A percentile compares a stretch with the other conserved stretches of the same genome.
Conservation (phyloP, 2,888 invertebrate species). For the Parnassius orleans region DNA sequence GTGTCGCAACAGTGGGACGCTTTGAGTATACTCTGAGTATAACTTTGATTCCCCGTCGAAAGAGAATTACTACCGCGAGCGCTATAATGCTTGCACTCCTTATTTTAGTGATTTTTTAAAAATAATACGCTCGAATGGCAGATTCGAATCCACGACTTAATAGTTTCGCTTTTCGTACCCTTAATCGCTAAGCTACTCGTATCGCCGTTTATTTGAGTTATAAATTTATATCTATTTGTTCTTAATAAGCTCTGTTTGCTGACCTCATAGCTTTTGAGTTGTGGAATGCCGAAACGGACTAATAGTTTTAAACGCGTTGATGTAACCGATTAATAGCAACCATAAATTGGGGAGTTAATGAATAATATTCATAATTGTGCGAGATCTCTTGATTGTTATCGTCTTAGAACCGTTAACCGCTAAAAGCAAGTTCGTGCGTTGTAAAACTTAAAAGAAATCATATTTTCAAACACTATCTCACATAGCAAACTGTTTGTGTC, state of each 20-base stretch:
- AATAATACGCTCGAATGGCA: too few species aligned
- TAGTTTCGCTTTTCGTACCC: too few species aligned
- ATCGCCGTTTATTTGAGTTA: too few species aligned
- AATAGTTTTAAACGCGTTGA: background rate
- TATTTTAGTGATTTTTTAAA: too few species aligned
- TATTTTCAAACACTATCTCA: conserved; percentile 31
- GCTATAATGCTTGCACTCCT: too few species aligned
- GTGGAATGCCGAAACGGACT: background rate
- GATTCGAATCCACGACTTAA: too few species aligned
- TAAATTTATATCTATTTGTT: too few species aligned
- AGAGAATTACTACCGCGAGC: too few species aligned
- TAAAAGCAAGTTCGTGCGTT: conserved; percentile 38
- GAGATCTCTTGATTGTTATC: conserved; percentile 30
- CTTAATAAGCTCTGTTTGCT: too few species aligned
- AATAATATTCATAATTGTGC: conserved; percentile 34
- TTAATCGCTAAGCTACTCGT: background rate
- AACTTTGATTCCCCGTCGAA: too few species aligned
- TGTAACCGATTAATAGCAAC: conserved; percentile 18
- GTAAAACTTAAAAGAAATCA: conserved; percentile 44
- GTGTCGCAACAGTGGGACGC: too few species aligned
- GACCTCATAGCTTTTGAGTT: background rate
- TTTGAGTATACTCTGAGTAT: too few species aligned
- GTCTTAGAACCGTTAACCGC: conserved; percentile 30
- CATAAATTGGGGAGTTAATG: conserved; percentile 31
- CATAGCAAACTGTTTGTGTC: conserved; percentile 28